Evolutionary conservation across 2,113 vertebrate species (phyloP), one percentile per base, ranked within the genome.

Genomic region (Lepus europaeus): DNA sequence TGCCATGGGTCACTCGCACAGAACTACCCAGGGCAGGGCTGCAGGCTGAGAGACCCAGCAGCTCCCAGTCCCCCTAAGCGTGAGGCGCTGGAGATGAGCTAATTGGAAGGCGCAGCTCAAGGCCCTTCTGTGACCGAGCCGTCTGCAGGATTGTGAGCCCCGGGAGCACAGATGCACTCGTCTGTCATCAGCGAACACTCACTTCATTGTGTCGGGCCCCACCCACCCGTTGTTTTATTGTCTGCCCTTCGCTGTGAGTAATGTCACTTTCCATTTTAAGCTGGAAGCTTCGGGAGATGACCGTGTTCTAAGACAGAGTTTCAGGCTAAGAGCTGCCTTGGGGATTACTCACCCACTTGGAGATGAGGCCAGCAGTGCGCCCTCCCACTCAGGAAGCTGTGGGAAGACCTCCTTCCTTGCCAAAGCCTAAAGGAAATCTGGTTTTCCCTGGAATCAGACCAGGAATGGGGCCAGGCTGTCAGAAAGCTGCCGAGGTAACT

Each of bases 261-360:
- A 98, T 87, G 56, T 88, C 95, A 97, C 97, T 98, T 98, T 98
- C 98, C 97, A 97, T 97, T 98, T 98, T 97, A 97, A 98, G 94
- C 93, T 25, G 79, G 89, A 85, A 97, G 93, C 82, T 90, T 96
- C 88, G 79, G 89, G 89, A 95, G 95, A 97, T 97, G 97, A 95
- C 95, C 85, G 11, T 5, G 29, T 77, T 68, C 56, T 83, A 92
- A 96, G 95, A 94, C 96, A 94, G 93, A 95, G 93, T 92, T 95
- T 95, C 90, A 92, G 93, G 89, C 93, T 92, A 93, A 95, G 83
- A 29, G 31, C 93, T 97, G 95, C 95, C 93, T 73, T 64, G 85
- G 91, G 69, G 77, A 96, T 98, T 96, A 97, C 97, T 98, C 97
- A 97, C 94, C 90, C 95, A 94, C 76, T 81, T 91, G 76, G 79